Evolutionary conservation across 2,113 vertebrate genomes (phyloP), one percentile per base, ranked within the genome.

Genomic region (Erythrolamprus reginae): DNA sequence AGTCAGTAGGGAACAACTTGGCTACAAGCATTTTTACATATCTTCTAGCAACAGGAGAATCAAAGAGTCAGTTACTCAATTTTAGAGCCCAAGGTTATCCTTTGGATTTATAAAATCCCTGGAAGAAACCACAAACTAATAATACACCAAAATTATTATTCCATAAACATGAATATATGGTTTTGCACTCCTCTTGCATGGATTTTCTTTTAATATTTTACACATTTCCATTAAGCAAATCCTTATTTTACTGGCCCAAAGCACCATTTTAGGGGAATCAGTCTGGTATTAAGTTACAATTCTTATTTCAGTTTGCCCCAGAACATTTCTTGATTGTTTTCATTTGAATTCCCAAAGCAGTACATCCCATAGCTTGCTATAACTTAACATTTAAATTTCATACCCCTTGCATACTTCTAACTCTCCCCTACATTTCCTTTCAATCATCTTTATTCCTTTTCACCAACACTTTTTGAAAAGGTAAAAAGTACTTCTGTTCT

Each of bases 1-100:
- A 93, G 93, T 96, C 93, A 95, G 94, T 92, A 86, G 94, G 94
- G 95, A 95, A 88, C 95, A 95, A 93, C 92, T 94, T 95, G 95
- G 90, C 89, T 93, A 91, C 94, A 91, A 88, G 89, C 91, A 91
- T 89, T 96, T 97, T 94, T 95, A 91, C 89, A 88, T 92, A 95
- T 93, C 92, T 94, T 96, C 94, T 93, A 96, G 92, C 92, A 89
- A 91, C 92, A 92, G 93, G 94, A 93, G 91, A 96, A 95, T 90
- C 65, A 93, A 93, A 94, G 90, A 92, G 89, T 89, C 86, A 94
- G 93, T 92, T 93, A 91, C 94, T 94, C 94, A 96, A 94, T 94
- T 58, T 85, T 92, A 92, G 82, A 55, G 94, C 92, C 95, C 84
- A 94, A 89, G 92, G 91, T 95, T 93, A 92, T 90, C 15, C 0